phyloP scores from a whole-genome alignment of 2,113 vertebrate genomes.

The Pluvianellus socialis region DNA sequence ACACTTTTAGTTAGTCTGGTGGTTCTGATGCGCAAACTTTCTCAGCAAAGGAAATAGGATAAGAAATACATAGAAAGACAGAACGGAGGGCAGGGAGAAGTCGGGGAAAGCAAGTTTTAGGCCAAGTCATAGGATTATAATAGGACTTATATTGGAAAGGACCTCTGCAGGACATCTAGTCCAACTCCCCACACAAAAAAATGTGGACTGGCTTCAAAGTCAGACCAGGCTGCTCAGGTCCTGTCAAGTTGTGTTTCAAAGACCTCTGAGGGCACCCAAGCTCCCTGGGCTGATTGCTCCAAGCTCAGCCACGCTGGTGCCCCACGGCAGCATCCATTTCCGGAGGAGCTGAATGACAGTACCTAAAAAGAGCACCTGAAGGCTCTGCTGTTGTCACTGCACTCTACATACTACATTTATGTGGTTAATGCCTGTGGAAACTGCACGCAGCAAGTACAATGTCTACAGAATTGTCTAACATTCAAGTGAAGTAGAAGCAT shows the following conservation, averaged over 20 bases:
- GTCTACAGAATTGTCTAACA: neutral
- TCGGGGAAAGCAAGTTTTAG: neutral
- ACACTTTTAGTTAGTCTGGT: neutral
- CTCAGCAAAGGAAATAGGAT: neutral
- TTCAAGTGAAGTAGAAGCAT: neutral
- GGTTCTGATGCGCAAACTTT: neutral
- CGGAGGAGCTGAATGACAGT: neutral
- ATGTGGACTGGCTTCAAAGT: neutral
- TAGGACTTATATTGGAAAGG: neutral
- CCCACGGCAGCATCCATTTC: rapidly evolving
- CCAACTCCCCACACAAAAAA: neutral
- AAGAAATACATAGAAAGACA: neutral
- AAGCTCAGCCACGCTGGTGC: neutral
- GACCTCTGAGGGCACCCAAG: neutral
- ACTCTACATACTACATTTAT: neutral
- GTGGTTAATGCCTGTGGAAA: neutral
- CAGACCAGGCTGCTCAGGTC: neutral
- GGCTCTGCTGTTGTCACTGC: neutral
- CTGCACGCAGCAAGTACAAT: neutral
- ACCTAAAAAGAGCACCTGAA: neutral
- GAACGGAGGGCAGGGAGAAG: neutral
- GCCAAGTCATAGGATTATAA: neutral
- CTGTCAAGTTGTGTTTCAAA: neutral
- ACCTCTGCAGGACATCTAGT: neutral
- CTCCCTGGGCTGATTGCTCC: neutral